Conservation (phyloP, 2,113 vertebrate species). For the Isichthys henryi region DNA sequence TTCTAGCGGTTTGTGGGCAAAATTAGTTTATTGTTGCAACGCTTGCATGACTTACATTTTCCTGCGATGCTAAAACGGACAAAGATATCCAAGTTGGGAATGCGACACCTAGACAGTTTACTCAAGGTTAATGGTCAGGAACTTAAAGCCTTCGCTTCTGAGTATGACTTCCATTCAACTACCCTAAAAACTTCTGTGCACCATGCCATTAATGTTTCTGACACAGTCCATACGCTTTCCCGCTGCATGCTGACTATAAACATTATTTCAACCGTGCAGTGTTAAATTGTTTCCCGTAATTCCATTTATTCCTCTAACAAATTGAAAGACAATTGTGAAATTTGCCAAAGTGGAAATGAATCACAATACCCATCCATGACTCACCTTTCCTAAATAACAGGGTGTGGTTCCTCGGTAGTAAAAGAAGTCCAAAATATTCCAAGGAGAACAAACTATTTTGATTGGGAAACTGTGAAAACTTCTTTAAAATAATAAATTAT, state of each 20-base stretch:
- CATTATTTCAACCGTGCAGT: neutral
- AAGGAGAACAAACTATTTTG: constrained; percentile 20
- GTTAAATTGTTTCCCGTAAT: neutral
- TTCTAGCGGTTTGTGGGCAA: neutral
- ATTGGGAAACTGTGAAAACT: neutral
- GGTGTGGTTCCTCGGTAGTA: constrained; percentile 28
- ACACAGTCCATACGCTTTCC: neutral
- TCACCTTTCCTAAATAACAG: constrained; percentile 42
- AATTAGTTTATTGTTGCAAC: neutral
- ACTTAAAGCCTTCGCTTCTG: neutral
- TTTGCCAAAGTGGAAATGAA: constrained; percentile 45
- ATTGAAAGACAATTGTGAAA: neutral
- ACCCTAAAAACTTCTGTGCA: neutral
- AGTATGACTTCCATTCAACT: neutral
- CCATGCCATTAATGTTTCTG: neutral
- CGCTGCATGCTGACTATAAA: neutral
- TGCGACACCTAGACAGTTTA: neutral
- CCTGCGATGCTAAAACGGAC: neutral
- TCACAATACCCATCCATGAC: constrained; percentile 46
- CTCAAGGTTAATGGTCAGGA: neutral
- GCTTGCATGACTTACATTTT: constrained; percentile 6
- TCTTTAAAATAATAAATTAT: neutral
- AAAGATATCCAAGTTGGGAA: neutral
- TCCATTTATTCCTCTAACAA: neutral
- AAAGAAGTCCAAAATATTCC: constrained; percentile 14